A percentile compares a stretch with the other conserved stretches of the same genome.
phyloP scores from a whole-genome alignment of 2,797 vertebrate genomes.

The Oreochromis mossambicus region DNA sequence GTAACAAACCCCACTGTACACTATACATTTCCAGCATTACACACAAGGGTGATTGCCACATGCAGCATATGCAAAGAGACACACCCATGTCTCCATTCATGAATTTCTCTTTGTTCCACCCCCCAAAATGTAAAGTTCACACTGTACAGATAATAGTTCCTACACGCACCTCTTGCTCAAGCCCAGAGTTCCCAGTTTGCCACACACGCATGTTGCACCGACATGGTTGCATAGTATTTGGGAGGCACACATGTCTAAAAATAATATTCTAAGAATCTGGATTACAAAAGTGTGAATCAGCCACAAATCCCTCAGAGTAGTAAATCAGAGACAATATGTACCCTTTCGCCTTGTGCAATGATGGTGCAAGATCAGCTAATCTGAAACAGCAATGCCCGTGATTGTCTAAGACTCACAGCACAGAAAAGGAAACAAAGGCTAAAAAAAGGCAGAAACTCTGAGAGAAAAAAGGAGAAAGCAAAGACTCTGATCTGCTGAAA shows the following conservation, averaged over 20 bases:
- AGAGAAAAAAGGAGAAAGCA: background rate
- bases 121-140: constrained; percentile 44
- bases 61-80: background rate
- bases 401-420: background rate
- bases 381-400: constrained; percentile 10
- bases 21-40: constrained; percentile 30
- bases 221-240: background rate
- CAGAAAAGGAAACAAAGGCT: background rate
- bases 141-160: background rate
- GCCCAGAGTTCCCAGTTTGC: constrained; percentile 36
- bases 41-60: constrained; percentile 23
- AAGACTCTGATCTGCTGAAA: background rate
- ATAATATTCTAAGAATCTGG: background rate
- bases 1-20: background rate
- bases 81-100: constrained; percentile 54
- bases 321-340: constrained; percentile 34
- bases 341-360: constrained; percentile 27
- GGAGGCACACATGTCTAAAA: background rate
- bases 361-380: constrained; percentile 17
- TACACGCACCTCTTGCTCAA: constrained; percentile 47
- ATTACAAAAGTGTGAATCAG: constrained; percentile 31
- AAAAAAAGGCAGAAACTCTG: background rate
- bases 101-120: constrained; percentile 37
- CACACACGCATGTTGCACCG: background rate
- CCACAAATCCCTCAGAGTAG: background rate